Percentiles rank a stretch among this genome's conserved stretches.
Evolutionary conservation across 2,113 vertebrate genomes (phyloP).

Genomic region (Lutjanus erythropterus): DNA sequence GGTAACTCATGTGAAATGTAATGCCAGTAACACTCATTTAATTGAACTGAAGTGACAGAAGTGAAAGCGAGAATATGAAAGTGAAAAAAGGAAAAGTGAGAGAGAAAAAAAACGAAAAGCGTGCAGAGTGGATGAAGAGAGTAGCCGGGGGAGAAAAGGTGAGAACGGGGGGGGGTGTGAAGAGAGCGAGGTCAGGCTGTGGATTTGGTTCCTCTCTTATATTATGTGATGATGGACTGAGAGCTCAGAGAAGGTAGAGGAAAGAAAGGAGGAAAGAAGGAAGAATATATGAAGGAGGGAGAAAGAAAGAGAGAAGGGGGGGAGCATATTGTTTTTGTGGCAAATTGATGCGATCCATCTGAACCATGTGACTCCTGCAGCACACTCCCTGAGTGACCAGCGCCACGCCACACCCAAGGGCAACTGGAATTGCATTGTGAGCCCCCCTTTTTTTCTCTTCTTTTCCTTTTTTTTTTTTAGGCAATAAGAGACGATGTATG

Average conservation of each 20-base stretch:
- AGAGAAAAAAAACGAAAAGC: background rate
- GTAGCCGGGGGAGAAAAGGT: conserved; percentile 43
- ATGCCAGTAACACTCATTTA: too few relatives aligned
- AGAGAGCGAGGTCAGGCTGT: conserved; percentile 78
- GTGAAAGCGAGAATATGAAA: background rate
- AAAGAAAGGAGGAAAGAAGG: conserved; percentile 29
- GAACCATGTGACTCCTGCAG: conserved; percentile 88
- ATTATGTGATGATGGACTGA: conserved; percentile 83
- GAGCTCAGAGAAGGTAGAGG: conserved; percentile 84
- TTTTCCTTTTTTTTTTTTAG: conserved; percentile 53
- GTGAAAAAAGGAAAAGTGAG: background rate
- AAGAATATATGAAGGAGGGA: conserved; percentile 40
- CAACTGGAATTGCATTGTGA: conserved; percentile 89
- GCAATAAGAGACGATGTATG: conserved; percentile 89
- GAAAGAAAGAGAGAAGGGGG: conserved; percentile 75
- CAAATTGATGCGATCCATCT: conserved; percentile 97
- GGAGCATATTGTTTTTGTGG: conserved; percentile 90
- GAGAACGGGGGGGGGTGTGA: background rate
- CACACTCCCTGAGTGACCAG: conserved; percentile 89
- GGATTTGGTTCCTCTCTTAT: conserved; percentile 84
- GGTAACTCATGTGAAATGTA: too few relatives aligned
- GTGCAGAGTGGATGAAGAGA: conserved; percentile 57
- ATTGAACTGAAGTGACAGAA: too few relatives aligned
- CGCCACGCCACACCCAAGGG: conserved; percentile 81
- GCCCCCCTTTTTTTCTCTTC: conserved; percentile 70